phyloP scores from a whole-genome alignment of 2,113 vertebrate species.

The Oriolus oriolus region DNA sequence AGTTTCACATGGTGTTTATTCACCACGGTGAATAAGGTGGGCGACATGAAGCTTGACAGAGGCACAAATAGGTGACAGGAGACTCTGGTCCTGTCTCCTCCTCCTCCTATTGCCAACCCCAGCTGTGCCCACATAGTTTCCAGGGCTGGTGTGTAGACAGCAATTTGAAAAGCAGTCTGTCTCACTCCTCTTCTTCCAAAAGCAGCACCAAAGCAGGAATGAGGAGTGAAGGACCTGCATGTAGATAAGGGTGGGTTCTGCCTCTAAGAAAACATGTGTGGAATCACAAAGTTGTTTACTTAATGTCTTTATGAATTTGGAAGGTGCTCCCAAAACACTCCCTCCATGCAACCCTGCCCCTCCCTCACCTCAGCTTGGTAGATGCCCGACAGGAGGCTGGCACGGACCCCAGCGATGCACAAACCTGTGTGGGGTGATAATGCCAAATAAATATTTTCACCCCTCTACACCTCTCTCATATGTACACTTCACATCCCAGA shows the following conservation, averaged over 20 bases:
- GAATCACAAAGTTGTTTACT: neutral
- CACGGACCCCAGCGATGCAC: fast-evolving
- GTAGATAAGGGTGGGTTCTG: neutral
- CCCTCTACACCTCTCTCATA: neutral
- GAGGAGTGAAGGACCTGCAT: neutral
- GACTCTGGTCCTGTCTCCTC: neutral
- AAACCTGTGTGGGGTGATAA: neutral
- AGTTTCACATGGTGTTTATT: neutral
- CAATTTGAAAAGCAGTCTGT: neutral
- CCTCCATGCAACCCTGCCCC: fast-evolving
- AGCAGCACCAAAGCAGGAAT: neutral
- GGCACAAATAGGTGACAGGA: neutral
- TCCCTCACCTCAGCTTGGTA: neutral
- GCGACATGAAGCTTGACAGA: neutral
- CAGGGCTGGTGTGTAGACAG: neutral
- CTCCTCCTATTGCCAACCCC: neutral
- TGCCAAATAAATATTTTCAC: neutral
- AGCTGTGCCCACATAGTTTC: neutral
- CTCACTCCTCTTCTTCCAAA: neutral
- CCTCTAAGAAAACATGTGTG: neutral
- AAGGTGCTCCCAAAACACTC: neutral
- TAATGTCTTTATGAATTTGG: neutral
- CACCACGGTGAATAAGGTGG: neutral
- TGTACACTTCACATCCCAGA: fast-evolving
- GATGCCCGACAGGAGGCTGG: neutral